Percentiles rank a stretch among this genome's conserved stretches.
These are phyloP conservation scores for human (Homo sapiens) DNA, from an alignment of 2,113 vertebrate genomes.

Conservation along the genomic window DNA sequence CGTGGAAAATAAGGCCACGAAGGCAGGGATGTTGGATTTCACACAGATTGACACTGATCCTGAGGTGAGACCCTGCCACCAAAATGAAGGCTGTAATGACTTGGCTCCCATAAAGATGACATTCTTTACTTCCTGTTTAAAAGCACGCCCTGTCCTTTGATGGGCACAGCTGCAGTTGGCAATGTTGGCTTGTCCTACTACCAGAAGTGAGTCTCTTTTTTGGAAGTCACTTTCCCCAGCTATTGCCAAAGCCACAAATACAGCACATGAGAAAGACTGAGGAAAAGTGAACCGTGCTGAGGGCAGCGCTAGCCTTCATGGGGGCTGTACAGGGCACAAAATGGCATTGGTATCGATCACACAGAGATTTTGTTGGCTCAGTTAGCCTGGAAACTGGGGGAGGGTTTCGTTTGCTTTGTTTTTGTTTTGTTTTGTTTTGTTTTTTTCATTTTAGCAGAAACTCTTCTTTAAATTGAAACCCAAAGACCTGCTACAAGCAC, in stretches of 20 bases:
- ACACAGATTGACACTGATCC: neutral
- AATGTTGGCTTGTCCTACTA: neutral
- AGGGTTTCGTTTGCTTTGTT: neutral
- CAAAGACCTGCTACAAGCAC: neutral
- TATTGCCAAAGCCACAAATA: slow-evolving; percentile 13
- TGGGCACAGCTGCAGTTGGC: neutral
- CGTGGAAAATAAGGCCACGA: neutral
- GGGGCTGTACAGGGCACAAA: accelerated
- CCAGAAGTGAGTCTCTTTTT: neutral
- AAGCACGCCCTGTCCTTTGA: neutral
- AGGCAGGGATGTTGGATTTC: neutral
- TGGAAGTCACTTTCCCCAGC: neutral
- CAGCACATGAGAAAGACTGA: neutral
- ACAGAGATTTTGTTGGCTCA: neutral
- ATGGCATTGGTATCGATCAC: neutral
- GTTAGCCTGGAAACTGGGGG: neutral
- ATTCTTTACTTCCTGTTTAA: neutral
- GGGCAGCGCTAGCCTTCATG: neutral
- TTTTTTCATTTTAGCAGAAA: neutral
- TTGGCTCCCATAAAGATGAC: neutral
- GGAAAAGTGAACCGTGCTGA: neutral
- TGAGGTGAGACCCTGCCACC: neutral
- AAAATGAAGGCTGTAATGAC: neutral
- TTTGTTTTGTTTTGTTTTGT: neutral
- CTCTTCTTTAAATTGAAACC: neutral